phyloP scores from a whole-genome alignment of 1,140 invertebrate species.

The Ceratosolen fusciceps region DNA sequence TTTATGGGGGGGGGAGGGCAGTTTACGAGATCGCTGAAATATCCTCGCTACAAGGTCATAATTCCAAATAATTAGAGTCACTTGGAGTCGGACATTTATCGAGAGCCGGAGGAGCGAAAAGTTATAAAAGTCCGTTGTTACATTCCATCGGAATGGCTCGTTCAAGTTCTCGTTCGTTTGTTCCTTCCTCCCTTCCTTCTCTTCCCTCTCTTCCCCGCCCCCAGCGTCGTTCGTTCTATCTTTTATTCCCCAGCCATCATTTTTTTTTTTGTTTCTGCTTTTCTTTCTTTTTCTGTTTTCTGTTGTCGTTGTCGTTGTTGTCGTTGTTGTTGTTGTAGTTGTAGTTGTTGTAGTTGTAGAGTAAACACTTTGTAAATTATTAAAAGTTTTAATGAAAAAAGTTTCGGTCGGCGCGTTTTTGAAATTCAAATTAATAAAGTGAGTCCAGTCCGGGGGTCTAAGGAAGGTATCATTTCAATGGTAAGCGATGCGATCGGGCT shows the following conservation, averaged over 20 bases:
- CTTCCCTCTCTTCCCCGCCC: too few relatives aligned
- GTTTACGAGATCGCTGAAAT: background rate
- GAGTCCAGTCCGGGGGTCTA: background rate
- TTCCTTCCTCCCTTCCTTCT: too few relatives aligned
- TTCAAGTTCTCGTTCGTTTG: too few relatives aligned
- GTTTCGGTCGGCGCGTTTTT: background rate
- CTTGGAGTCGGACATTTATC: background rate
- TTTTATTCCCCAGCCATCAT: too few relatives aligned
- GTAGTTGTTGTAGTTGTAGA: background rate
- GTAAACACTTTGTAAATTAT: conserved; percentile 10
- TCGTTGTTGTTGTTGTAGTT: background rate
- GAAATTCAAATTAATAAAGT: conserved; percentile 10
- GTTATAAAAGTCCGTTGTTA: background rate
- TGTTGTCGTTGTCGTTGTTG: background rate
- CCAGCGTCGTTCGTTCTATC: too few relatives aligned
- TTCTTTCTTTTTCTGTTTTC: too few relatives aligned
- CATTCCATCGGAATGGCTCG: background rate
- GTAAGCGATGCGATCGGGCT: background rate
- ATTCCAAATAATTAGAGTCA: conserved; percentile 7
- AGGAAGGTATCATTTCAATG: background rate
- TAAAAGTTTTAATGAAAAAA: conserved; percentile 19
- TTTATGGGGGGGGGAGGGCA: too few relatives aligned
- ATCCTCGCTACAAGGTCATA: background rate
- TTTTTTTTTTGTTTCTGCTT: too few relatives aligned
- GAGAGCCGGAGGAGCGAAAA: background rate